Base-by-base conservation (phyloP, 2,888 invertebrate genomes). In the Notodonta dromedarius region DNA sequence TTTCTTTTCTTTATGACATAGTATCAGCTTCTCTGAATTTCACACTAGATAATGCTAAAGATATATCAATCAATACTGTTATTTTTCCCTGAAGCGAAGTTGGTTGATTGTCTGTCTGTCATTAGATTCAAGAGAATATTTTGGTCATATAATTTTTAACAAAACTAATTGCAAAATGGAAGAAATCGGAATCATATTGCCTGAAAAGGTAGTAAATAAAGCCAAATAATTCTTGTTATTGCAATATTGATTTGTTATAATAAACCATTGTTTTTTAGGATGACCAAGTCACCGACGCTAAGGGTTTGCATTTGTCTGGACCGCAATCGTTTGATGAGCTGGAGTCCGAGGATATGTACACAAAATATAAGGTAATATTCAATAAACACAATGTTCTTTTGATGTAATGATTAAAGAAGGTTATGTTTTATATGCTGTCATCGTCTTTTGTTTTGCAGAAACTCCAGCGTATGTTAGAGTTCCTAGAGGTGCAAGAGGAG, bases 401-500 rank as follows among this genome's bases (percentile, higher is more conserved):
- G 7, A 16, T 16, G 7, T 16, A 7, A 50, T 50, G 50, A 50
- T 16, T 50, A 50, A 50, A 52, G 1, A 32, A 16, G 50, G 16
- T 16, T 16, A 50, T 16, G 50, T 16, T 5, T 16, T 50, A 8
- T 50, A 8, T n/a, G 13, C 5, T 14, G 14, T 50, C 50, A 50
- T 50, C 16, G 14, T 50, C 11, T 50, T 16, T 8, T 14, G n/a
- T 50, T 16, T 50, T 50, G 8, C 42, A 98, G 97, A 99, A 99
- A 95, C 94, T 99, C 16, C 98, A 99, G 91, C 96, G 98, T 71
- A 98, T 99, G 94, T 90, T 99, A 35, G 99, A 99, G 88, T 99
- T 99, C 87, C 94, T 99, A 11, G 98, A 99, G 88, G 99, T 99
- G 0, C 99, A 99, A 94, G 99, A 99, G 86, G 99, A 99, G 81